Evolutionary conservation across 2,888 invertebrate species (phyloP).

Genomic region (Gerris lacustris): DNA sequence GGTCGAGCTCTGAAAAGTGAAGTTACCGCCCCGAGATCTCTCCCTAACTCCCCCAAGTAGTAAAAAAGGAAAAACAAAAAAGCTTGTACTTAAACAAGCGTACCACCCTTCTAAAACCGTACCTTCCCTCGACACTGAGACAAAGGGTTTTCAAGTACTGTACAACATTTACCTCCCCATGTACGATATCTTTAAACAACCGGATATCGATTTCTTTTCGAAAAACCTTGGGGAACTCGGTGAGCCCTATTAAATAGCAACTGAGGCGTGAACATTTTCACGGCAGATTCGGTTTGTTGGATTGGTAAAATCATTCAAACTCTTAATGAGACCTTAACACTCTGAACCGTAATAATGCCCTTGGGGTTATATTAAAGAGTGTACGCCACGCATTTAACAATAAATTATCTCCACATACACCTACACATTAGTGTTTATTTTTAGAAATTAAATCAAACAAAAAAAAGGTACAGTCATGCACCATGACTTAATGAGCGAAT

Average conservation of each 20-base stretch:
- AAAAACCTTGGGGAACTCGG: neutral
- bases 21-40: neutral
- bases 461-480: no score
- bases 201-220: neutral
- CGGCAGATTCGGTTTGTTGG: no score
- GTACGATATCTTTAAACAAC: neutral
- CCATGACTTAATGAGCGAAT: no score
- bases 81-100: neutral
- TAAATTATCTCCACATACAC: no score
- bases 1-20: neutral
- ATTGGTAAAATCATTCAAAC: no score
- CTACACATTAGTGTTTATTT: no score
- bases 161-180: neutral
- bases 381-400: no score
- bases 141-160: neutral
- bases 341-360: no score
- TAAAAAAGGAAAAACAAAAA: conserved; percentile 1
- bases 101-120: neutral
- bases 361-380: no score
- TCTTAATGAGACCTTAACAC: no score
- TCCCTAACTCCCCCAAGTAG: neutral
- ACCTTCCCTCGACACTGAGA: neutral
- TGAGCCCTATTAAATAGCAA: neutral
- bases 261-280: neutral
- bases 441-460: no score